phyloP scores from a whole-genome alignment of 2,113 vertebrate genomes.

The Lampris incognitus region DNA sequence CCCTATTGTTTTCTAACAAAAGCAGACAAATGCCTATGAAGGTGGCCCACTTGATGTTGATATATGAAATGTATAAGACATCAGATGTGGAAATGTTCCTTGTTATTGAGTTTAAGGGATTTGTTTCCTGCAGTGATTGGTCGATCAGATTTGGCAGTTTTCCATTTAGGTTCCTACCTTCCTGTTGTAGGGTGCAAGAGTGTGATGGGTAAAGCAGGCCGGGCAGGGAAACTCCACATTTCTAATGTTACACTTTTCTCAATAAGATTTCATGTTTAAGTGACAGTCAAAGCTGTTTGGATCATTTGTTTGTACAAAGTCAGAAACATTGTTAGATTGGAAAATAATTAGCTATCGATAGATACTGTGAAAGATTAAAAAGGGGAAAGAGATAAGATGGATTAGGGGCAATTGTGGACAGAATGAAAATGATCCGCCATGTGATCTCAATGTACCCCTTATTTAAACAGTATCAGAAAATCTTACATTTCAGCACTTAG shows the following conservation, averaged over 20 bases:
- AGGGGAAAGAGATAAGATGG: not conserved
- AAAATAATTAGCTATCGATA: no score
- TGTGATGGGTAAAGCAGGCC: conserved; percentile 10
- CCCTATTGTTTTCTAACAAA: not conserved
- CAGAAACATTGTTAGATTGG: no score
- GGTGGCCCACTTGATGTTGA: no score
- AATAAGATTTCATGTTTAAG: conserved; percentile 35
- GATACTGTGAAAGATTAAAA: no score
- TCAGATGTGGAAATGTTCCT: conserved; percentile 8
- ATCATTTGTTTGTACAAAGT: conserved; percentile 40
- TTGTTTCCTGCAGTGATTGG: conserved; percentile 46
- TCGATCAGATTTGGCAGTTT: conserved; percentile 51
- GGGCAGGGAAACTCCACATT: conserved; percentile 59
- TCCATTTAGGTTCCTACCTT: conserved; percentile 68
- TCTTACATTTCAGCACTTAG: not conserved
- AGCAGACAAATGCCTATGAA: no score
- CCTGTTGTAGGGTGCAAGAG: conserved; percentile 34
- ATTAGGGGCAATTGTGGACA: not conserved
- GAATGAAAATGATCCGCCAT: no score
- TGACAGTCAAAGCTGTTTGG: conserved; percentile 17
- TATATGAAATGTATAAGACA: not conserved
- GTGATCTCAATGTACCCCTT: no score
- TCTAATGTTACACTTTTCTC: conserved; percentile 28
- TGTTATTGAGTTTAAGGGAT: conserved; percentile 38
- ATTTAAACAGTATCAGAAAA: not conserved